Conservation (phyloP, 2,113 vertebrate genomes). For the Emydura subglobosa region DNA sequence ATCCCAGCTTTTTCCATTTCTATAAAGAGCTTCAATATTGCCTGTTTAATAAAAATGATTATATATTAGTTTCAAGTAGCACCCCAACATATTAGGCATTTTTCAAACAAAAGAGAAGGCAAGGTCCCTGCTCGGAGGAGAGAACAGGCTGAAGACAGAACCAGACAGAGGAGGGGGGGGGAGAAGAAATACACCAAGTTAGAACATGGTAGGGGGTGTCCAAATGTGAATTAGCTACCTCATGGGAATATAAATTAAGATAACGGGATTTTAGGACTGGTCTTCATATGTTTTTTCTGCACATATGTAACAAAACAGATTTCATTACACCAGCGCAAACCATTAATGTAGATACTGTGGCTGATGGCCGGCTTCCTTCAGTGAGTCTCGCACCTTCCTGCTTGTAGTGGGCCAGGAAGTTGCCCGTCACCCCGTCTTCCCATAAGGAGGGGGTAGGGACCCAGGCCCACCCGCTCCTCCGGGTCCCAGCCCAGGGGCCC, state of each 20-base stretch:
- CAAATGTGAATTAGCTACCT: not conserved
- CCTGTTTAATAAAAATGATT: conserved; percentile 47
- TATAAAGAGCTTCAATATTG: conserved; percentile 43
- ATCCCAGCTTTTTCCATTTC: conserved; percentile 56
- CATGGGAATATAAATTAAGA: not conserved
- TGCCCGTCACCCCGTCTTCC: too few relatives aligned
- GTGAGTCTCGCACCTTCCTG: too few relatives aligned
- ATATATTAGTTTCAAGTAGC: not conserved
- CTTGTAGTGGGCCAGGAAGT: too few relatives aligned
- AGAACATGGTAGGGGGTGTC: not conserved
- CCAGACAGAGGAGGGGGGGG: not conserved
- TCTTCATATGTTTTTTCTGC: not conserved
- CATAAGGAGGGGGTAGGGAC: too few relatives aligned
- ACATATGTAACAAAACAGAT: not conserved
- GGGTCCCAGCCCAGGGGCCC: too few relatives aligned
- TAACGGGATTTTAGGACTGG: not conserved
- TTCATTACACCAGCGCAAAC: not conserved
- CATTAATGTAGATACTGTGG: not conserved
- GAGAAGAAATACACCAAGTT: not conserved
- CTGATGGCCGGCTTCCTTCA: too few relatives aligned
- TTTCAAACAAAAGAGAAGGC: not conserved
- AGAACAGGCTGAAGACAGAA: not conserved
- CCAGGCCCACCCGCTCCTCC: too few relatives aligned
- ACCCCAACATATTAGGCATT: not conserved
- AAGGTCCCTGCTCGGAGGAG: not conserved